Evolutionary conservation across 2,888 invertebrate species (phyloP).

Genomic region (Watsonalla cultraria): DNA sequence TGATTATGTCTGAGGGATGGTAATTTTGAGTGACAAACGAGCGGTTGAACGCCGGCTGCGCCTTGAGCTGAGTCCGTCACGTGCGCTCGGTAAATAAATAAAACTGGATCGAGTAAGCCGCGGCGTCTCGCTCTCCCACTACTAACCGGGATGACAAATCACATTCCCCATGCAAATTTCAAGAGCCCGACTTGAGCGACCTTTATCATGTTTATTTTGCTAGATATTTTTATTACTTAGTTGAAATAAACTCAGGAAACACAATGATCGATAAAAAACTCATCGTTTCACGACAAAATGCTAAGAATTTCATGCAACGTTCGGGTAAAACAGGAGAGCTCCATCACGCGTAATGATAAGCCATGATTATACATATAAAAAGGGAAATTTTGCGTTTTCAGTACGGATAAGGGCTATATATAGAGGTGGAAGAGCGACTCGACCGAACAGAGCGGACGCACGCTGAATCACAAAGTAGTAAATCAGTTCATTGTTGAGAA

Average conservation of each 20-base stretch:
- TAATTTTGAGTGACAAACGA: constrained; percentile 64
- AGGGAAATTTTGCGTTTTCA: constrained; percentile 34
- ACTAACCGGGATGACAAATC: constrained; percentile 54
- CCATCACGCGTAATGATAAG: constrained; percentile 39
- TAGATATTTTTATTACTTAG: constrained; percentile 32
- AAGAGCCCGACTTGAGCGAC: constrained; percentile 35
- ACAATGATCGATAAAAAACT: constrained; percentile 24
- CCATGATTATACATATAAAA: constrained; percentile 33
- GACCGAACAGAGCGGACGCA: constrained; percentile 56
- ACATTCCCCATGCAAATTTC: constrained; percentile 61
- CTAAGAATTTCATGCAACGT: constrained; percentile 39
- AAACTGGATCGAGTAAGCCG: constrained; percentile 53
- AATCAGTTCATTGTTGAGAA: constrained; percentile 65
- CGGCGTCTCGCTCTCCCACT: constrained; percentile 32
- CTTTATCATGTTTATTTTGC: constrained; percentile 37
- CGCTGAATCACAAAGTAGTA: constrained; percentile 64
- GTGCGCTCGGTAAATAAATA: constrained; percentile 63
- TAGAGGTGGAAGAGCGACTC: constrained; percentile 45
- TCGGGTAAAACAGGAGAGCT: constrained; percentile 36
- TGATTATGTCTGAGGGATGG: constrained; percentile 37
- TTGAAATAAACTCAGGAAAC: constrained; percentile 15
- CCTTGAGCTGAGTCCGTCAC: constrained; percentile 46
- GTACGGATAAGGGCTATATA: constrained; percentile 38
- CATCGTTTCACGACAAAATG: constrained; percentile 13
- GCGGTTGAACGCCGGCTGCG: constrained; percentile 55